Percentiles rank a stretch among this genome's conserved stretches.
Evolutionary conservation across 2,888 invertebrate genomes (phyloP).

Genomic region (Rotaria sp.): DNA sequence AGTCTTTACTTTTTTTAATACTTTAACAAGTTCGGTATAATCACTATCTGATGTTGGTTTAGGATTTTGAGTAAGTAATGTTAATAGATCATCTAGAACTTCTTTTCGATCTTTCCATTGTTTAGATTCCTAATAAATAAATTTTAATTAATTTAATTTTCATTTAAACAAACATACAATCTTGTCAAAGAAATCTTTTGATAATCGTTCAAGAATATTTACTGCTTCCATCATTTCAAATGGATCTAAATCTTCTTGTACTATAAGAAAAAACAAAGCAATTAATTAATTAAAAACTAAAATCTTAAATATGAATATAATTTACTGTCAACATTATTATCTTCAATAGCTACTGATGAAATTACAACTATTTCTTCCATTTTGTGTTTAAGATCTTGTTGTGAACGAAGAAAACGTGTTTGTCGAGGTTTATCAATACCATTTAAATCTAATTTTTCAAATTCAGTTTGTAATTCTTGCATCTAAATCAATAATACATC

Average conservation of each 20-base stretch:
- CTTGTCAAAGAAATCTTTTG: conserved; percentile 89
- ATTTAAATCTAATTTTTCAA: conserved; percentile 63
- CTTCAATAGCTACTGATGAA: conserved; percentile 22
- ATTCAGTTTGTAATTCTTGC: conserved; percentile 78
- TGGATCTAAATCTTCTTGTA: conserved; percentile 60
- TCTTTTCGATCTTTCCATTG: conserved; percentile 96
- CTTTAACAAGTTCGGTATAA: conserved; percentile 78
- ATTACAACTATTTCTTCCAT: conserved; percentile 46
- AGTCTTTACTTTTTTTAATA: conserved; percentile 71
- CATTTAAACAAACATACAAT: conserved; percentile 44
- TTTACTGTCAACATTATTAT: conserved; percentile 59
- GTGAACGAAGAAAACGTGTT: conserved; percentile 70
- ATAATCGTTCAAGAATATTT: conserved; percentile 81
- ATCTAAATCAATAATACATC: conserved; percentile 56
- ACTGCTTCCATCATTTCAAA: conserved; percentile 83
- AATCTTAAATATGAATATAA: conserved; percentile 46
- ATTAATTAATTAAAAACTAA: conserved; percentile 41
- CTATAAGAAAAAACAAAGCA: conserved; percentile 53
- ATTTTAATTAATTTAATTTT: not conserved
- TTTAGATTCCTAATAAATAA: conserved; percentile 63
- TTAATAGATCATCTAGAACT: conserved; percentile 73
- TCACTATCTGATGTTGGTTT: conserved; percentile 84
- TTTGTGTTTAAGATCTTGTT: conserved; percentile 64
- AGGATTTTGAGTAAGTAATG: conserved; percentile 62
- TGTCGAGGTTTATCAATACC: conserved; percentile 64